phyloP scores from a whole-genome alignment of 2,888 invertebrate species.

The Himalopsyche kuldschensis region DNA sequence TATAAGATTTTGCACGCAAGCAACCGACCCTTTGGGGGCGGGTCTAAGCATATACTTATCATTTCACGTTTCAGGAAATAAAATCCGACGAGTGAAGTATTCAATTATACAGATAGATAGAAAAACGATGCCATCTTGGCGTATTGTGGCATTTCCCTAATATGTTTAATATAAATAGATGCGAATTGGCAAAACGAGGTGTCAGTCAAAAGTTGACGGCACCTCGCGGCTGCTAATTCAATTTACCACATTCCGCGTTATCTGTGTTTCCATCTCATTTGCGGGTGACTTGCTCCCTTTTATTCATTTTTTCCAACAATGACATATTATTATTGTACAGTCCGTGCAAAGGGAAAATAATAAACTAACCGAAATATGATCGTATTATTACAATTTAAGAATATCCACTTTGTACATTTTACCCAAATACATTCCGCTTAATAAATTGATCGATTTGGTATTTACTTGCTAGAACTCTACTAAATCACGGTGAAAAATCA shows the following conservation, averaged over 20 bases:
- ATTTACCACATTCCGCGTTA: neutral
- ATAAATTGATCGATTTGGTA: too few species aligned
- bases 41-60: neutral
- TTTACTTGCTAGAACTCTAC: too few species aligned
- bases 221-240: neutral
- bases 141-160: neutral
- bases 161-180: neutral
- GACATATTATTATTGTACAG: neutral
- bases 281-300: neutral
- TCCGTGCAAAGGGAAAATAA: neutral
- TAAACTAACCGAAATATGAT: too few species aligned
- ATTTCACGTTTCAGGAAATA: neutral
- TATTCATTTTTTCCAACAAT: neutral
- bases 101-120: neutral
- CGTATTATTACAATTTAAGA: too few species aligned
- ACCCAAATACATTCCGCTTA: too few species aligned
- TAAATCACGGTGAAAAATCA: too few species aligned
- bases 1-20: too few species aligned
- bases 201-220: neutral
- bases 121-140: neutral
- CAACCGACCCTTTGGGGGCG: too few species aligned
- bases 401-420: too few species aligned
- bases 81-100: neutral
- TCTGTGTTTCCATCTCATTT: neutral
- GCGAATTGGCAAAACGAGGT: neutral